These are phyloP conservation scores for Yponomeuta cagnagella DNA, from an alignment of 2,888 invertebrate species.

Conservation along the genomic window DNA sequence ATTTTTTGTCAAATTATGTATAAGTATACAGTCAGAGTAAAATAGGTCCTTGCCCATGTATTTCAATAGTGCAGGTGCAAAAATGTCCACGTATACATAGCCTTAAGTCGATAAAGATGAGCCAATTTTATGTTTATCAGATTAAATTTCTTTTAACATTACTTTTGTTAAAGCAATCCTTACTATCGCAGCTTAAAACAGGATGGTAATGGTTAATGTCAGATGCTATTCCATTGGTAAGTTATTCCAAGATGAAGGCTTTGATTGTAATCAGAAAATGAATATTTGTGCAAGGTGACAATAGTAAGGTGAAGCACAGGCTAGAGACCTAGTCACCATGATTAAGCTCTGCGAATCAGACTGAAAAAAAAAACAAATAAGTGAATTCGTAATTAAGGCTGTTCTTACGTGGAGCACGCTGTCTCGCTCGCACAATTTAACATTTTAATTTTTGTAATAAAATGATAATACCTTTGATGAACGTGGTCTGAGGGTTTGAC, in stretches of 20 bases:
- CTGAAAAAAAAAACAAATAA: no score
- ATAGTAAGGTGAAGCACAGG: not conserved
- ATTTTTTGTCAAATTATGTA: no score
- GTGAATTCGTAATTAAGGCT: no score
- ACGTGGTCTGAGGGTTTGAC: no score
- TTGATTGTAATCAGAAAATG: not conserved
- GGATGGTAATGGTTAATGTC: not conserved
- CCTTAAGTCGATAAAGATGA: conserved; percentile 1
- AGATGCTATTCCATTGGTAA: not conserved
- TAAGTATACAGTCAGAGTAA: no score
- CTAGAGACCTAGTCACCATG: no score
- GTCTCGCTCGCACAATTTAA: no score
- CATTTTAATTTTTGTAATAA: no score
- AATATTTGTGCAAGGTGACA: not conserved
- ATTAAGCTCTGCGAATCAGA: no score
- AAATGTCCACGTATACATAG: not conserved
- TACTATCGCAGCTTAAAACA: not conserved
- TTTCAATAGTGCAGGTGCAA: not conserved
- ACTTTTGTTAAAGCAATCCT: not conserved
- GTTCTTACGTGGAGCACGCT: no score
- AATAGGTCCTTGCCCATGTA: no score
- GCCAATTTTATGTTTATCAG: conserved; percentile 8
- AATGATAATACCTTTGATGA: no score
- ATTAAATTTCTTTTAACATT: not conserved
- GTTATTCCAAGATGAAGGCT: not conserved